Base-by-base conservation (phyloP, 2,888 invertebrate species). In the Pyrocoelia pectoralis region DNA sequence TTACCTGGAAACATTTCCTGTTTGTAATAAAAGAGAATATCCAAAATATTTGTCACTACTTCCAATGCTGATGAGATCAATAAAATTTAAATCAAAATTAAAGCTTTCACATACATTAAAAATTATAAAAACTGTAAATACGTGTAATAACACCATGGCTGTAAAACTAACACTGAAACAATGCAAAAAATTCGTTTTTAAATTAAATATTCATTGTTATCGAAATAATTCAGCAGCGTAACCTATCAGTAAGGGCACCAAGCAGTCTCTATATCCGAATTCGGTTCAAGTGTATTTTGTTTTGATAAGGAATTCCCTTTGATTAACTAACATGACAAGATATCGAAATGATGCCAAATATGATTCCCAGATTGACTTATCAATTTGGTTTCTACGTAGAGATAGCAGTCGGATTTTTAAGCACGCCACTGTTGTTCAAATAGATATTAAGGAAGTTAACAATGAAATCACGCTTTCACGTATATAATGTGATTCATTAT, bases 21-120 rank as follows among this genome's bases (percentile, higher is more conserved):
- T 62, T 52, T 70, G 70, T 13, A 70, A 46, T 8, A 68, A 56
- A 18, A 70, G 60, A 0, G 68, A 60, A 54, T 64, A 68, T 17
- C 70, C 70, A 52, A 70, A 70, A 59, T 67, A 60, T n/a, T 43
- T 29, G 9, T 49, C 13, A 10, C 13, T 28, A 61, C 43, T 17
- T 15, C 17, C 43, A 33, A 40, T 49, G 2, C 14, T 18, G 14
- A 65, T 50, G 14, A 65, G 33, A 28, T 65, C 54, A 1, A 61
- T 49, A 54, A 54, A 65, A 54, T 54, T 49, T 46, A 57, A 57
- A 51, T 65, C 65, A 10, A 65, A 65, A 54, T 65, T 65, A 38
- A 61, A 61, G 28, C 53, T 46, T 5, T 46, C 46, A 46, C 46
- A 17, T 5, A 10, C 46, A 10, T 15, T n/a, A 2, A 46, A 18